phyloP scores from a whole-genome alignment of 2,888 invertebrate species.

The Clitarchus hookeri region DNA sequence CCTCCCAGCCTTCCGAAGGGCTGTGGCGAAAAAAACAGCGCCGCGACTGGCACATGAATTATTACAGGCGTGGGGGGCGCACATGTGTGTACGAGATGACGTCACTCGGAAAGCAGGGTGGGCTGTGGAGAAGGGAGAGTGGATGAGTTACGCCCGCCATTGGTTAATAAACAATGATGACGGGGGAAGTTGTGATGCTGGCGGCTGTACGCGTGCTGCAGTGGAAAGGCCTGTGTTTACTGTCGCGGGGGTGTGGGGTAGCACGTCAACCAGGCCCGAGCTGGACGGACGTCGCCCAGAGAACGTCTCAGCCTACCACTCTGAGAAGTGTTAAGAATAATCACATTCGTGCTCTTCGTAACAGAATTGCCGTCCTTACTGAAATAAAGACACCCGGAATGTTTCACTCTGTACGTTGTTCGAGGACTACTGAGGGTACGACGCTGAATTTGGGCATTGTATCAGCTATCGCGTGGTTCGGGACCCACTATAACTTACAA shows the following conservation, averaged over 20 bases:
- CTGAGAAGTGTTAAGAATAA: too few species aligned
- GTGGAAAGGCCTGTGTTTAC: background rate
- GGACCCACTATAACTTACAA: too few species aligned
- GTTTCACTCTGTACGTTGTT: too few species aligned
- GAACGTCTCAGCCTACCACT: too few species aligned
- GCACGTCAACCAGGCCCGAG: too few species aligned
- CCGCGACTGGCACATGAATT: background rate
- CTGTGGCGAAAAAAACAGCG: background rate
- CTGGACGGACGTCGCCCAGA: too few species aligned
- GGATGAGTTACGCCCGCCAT: background rate
- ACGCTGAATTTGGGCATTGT: too few species aligned
- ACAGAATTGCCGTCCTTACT: too few species aligned
- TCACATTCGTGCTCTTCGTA: too few species aligned
- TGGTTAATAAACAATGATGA: conserved; percentile 14
- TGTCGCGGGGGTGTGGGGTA: background rate
- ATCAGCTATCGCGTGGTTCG: too few species aligned
- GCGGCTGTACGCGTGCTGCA: background rate
- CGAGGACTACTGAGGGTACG: too few species aligned
- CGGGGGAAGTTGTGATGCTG: background rate
- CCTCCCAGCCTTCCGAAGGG: background rate
- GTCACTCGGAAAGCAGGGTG: background rate
- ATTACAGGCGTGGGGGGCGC: background rate
- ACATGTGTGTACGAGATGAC: conserved; percentile 8
- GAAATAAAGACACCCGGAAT: too few species aligned
- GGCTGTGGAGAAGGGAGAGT: background rate